Evolutionary conservation across 1,140 invertebrate species (phyloP), one percentile per base, ranked within the genome.

Genomic region (Triops longicaudatus): DNA sequence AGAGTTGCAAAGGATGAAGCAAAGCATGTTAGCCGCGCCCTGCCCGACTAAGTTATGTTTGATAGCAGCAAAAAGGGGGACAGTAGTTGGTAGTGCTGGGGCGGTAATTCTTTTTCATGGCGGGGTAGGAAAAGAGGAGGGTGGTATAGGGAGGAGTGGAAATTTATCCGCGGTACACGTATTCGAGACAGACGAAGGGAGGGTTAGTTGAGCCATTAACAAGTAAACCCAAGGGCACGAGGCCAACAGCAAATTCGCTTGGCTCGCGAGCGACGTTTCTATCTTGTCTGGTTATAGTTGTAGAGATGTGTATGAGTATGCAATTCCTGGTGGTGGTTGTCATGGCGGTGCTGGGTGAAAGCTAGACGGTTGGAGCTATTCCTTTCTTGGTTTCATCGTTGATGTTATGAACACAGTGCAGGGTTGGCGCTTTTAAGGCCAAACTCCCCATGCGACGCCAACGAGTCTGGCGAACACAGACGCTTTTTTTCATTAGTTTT

Each of bases 191-290:
- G 50, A 14, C 31, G 50, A 63, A 63, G 50, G 50, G 50, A 63
- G 50, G n/a, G 50, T 63, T 63, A 63, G 17, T 63, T 63, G 50
- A 14, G 50, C 50, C 50, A 63, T 63, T 63, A 63, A 63, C n/a
- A 63, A 63, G 50, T 14, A 63, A 63, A 63, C n/a, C 50, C 50
- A 63, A 63, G 50, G 50, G 50, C 50, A 63, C 6, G 14, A 14
- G 50, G 50, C 50, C 50, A 63, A 63, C 50, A n/a, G 50, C 50
- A 63, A 63, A 63, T 63, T 63, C 50, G 50, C 50, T 17, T 63
- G 50, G 50, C 50, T 22, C 14, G 50, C 17, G 50, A 22, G 50
- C 5, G 50, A 63, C 17, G 50, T 5, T 63, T 17, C 50, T 63
- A 17, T 63, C 50, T 63, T 63, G 31, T 37, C 31, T 37, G 31